Percentiles rank a stretch among this genome's conserved stretches.
Conservation (phyloP, 2,113 vertebrate species). For the Atlantisia rogersi region DNA sequence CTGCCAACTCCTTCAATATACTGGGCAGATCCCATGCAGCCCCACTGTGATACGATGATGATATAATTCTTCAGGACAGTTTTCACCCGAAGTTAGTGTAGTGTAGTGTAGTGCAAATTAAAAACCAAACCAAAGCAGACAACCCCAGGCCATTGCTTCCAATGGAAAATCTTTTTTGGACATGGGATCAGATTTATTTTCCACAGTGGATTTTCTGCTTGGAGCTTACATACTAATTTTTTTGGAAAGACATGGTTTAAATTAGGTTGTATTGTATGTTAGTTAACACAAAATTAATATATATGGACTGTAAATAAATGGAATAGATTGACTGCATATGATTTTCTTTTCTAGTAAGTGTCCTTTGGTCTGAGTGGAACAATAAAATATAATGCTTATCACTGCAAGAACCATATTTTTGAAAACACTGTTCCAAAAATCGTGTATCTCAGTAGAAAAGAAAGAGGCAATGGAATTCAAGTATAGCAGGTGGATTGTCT, state of each 20-base stretch:
- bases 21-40: too few species aligned
- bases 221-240: neutral
- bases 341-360: neutral
- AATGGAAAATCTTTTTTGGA: neutral
- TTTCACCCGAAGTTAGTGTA: neutral
- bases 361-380: neutral
- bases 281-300: neutral
- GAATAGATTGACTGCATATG: neutral
- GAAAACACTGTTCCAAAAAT: neutral
- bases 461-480: neutral
- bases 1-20: too few species aligned
- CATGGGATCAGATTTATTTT: neutral
- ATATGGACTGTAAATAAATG: neutral
- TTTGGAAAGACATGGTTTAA: neutral
- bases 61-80: neutral
- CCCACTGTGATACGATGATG: too few species aligned
- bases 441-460: neutral
- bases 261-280: neutral
- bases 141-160: neutral
- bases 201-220: neutral
- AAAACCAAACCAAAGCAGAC: neutral
- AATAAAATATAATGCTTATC: neutral
- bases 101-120: too few species aligned
- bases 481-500: neutral
- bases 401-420: neutral